Conservation (phyloP, 2,888 invertebrate genomes). For the Athalia rosae region DNA sequence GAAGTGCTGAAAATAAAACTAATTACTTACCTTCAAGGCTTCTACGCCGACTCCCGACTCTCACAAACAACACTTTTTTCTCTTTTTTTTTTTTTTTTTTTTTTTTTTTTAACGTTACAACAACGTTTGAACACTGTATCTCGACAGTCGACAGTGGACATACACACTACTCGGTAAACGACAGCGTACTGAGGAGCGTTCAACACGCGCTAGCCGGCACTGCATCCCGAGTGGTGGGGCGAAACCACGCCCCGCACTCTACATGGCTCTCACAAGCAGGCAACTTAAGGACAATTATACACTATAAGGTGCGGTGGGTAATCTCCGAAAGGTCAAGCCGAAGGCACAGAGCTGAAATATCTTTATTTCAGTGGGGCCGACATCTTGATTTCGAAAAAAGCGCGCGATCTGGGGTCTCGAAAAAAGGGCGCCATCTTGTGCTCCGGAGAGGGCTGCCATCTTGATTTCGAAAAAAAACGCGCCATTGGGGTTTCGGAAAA, state of each 20-base stretch:
- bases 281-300: background rate
- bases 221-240: background rate
- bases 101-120: conserved; percentile 3
- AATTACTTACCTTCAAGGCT: no score
- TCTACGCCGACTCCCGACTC: no score
- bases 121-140: conserved; percentile 1
- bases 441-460: no score
- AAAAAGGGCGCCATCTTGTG: no score
- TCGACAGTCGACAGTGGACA: no score
- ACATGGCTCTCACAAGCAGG: background rate
- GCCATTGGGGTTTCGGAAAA: no score
- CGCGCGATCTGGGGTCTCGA: no score
- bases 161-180: conserved; percentile 17
- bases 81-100: background rate
- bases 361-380: no score
- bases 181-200: conserved; percentile 20
- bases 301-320: conserved; percentile 26
- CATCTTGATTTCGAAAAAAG: no score
- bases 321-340: conserved; percentile 17
- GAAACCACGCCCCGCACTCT: background rate
- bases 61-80: background rate
- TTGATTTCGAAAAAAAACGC: no score
- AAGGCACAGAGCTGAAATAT: conserved; percentile 5
- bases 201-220: conserved; percentile 1
- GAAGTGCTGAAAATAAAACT: no score